Evolutionary conservation across 1,140 invertebrate species (phyloP), one percentile per base, ranked within the genome.

Genomic region (Drusus annulatus): DNA sequence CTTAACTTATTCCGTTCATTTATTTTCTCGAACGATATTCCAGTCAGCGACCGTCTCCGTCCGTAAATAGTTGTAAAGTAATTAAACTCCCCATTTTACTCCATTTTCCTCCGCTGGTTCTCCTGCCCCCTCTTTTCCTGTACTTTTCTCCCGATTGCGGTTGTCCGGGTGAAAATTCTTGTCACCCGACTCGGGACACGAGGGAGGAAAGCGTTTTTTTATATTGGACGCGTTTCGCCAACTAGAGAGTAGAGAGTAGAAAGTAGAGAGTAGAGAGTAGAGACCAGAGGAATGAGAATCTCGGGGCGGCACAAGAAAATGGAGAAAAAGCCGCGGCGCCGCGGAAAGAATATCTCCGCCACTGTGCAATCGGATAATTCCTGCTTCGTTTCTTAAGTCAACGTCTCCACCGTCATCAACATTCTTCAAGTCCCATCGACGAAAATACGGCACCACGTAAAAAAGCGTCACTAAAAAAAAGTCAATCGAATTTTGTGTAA

Each of bases 61-160:
- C 25, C 68, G 68, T 51, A 71, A 71, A 71, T 71, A 71, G 68
- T 71, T 71, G 68, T 71, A 71, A 71, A 71, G 68, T 71, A 71
- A 71, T 71, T 71, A 71, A 71, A 25, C 50, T 54, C 21, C 68
- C 45, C 68, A 23, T 25, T 23, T 15, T 13, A 17, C 68, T n/a
- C 31, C 31, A 36, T 36, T 36, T 21, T 16, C n/a, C 25, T 65
- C 62, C 15, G 6, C 60, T 15, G 5, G 54, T 56, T n/a, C 60
- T 15, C 60, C 60, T 21, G 5, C 62, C 25, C 23, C 5, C 25
- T 13, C 36, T 45, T 45, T 45, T 45, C 36, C 8, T 45, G 36
- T 45, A 45, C 36, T 45, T 45, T 45, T 45, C 36, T 28, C 45
- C 21, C 68, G 17, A 23, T 25, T 71, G 68, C 23, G 68, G 68